These are phyloP conservation scores for Cactoblastis cactorum DNA, from an alignment of 2,888 invertebrate genomes.

Conservation along the genomic window DNA sequence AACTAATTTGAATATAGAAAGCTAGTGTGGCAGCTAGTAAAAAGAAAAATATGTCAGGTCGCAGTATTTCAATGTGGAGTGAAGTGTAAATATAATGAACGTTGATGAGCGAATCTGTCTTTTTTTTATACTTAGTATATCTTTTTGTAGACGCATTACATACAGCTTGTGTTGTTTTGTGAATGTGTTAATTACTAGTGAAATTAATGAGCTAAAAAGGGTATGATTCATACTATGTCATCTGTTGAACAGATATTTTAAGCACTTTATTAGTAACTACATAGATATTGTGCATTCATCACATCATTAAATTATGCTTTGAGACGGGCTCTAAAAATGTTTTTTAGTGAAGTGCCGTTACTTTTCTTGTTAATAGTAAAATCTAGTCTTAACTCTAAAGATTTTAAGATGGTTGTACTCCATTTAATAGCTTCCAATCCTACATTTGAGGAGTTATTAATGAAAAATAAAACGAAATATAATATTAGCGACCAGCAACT, in stretches of 20 bases:
- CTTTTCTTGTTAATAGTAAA: not conserved
- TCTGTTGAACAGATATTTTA: not conserved
- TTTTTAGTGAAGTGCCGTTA: not conserved
- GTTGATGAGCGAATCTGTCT: slow-evolving; percentile 27
- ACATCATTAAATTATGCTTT: not conserved
- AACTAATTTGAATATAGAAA: slow-evolving; percentile 16
- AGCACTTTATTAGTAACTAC: not conserved
- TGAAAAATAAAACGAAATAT: no score
- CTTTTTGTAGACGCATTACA: slow-evolving; percentile 1
- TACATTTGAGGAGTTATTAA: no score
- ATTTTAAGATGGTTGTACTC: not conserved
- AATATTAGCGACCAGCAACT: no score
- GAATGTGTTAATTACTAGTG: not conserved
- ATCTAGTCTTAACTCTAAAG: slow-evolving; percentile 1
- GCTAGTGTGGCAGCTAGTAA: slow-evolving; percentile 18
- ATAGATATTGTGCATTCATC: not conserved
- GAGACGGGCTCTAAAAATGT: not conserved
- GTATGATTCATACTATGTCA: not conserved
- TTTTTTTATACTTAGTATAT: slow-evolving; percentile 23
- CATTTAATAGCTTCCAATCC: no score
- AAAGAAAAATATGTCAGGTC: slow-evolving; percentile 26
- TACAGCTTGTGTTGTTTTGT: not conserved
- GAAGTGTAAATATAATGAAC: slow-evolving; percentile 43
- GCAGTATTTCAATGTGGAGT: slow-evolving; percentile 30
- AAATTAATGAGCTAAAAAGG: not conserved